Percentiles rank a stretch among this genome's conserved stretches.
These are phyloP conservation scores for Drosophila paracracens DNA, from an alignment of 2,888 invertebrate species.

Conservation along the genomic window DNA sequence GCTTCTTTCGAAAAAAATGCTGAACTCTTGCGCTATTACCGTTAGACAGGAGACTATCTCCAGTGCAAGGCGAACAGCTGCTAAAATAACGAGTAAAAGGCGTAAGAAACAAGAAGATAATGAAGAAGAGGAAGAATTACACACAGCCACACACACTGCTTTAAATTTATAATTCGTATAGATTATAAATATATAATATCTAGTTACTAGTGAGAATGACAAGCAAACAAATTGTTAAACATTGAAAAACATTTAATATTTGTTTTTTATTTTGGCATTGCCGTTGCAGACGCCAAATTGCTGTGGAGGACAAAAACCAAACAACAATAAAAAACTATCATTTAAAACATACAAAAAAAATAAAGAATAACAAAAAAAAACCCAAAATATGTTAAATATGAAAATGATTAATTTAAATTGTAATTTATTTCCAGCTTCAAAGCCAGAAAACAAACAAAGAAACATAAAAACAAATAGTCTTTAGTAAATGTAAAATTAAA, in stretches of 20 bases:
- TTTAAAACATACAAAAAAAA: slow-evolving; percentile 9
- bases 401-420: slow-evolving; percentile 29
- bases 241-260: slow-evolving; percentile 13
- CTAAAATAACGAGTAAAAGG: background rate
- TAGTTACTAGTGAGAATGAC: slow-evolving; percentile 57
- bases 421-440: slow-evolving; percentile 32
- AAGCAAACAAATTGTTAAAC: slow-evolving; percentile 46
- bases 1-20: slow-evolving; percentile 20
- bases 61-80: slow-evolving; percentile 12
- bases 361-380: slow-evolving; percentile 17
- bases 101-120: slow-evolving; percentile 14
- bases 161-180: slow-evolving; percentile 67
- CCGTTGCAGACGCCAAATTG: slow-evolving; percentile 24
- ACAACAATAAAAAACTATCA: slow-evolving; percentile 10
- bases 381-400: slow-evolving; percentile 56
- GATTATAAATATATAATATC: slow-evolving; percentile 57
- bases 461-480: slow-evolving; percentile 40
- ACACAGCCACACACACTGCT: slow-evolving; percentile 58
- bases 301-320: slow-evolving; percentile 34
- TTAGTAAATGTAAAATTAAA: slow-evolving; percentile 54
- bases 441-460: slow-evolving; percentile 12
- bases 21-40: slow-evolving; percentile 47
- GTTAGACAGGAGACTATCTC: background rate
- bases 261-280: slow-evolving; percentile 21
- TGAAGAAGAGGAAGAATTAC: slow-evolving; percentile 22